Evolutionary conservation across 2,797 vertebrate genomes (phyloP), one percentile per base, ranked within the genome.

Genomic region (Dendrocincla tyrannina): DNA sequence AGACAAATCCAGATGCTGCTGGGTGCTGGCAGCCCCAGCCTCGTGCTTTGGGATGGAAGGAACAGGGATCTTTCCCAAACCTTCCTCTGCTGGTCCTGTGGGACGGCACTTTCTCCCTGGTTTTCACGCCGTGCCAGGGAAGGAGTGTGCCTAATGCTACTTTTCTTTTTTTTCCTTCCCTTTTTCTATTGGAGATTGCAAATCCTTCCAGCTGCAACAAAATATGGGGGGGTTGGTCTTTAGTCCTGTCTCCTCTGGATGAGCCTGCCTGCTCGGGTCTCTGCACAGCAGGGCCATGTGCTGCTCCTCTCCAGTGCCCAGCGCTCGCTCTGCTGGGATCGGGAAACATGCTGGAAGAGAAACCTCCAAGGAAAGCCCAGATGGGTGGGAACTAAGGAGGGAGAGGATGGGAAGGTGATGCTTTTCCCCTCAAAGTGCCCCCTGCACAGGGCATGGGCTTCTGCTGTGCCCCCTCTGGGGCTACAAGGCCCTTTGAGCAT

Each of bases 401-500:
- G 33, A 24, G 55, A 30, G 66, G 49, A 42, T 16, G 47, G 78
- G 50, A n/a, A 72, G 7, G 25, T 25, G 70, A 8, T 2, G 1
- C 53, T 76, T 55, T 73, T 42, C 60, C 41, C 60, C 59, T 39
- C 37, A 19, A 74, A 46, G 19, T 1, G 0, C 37, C 33, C 73
- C 35, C 60, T 11, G 2, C 11, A 7, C 2, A 2, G 7, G 56
- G 17, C 64, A 33, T 4, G 6, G 13, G 20, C 2, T 52, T 33
- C 37, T 58, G 44, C 77, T 66, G 13, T 17, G 47, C 47, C 74
- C 70, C 56, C 47, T 33, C 23, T 33, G 64, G 28, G 37, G 5
- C 39, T 15, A 1, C 1, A 1, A 72, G 42, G 19, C 5, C 13
- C 22, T 46, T 3, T 0, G 0, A n/a, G 46, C 17, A 0, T 16